Conservation (phyloP, 2,113 vertebrate genomes). For the Pedetes capensis region DNA sequence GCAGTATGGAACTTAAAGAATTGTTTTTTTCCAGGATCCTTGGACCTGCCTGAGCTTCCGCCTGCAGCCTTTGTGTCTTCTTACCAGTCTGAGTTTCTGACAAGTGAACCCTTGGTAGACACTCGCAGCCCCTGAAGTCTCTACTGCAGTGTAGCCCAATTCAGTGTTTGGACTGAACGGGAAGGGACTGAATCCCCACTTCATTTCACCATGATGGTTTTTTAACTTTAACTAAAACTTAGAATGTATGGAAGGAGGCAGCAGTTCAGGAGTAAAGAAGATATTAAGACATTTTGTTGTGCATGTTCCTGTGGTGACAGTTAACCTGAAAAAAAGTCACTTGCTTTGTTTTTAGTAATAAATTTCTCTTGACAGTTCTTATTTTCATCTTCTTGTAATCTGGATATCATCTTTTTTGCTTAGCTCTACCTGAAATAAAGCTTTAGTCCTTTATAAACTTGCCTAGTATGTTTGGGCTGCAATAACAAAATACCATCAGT, state of each 20-base stretch:
- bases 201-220: neutral
- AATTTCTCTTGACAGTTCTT: conserved; percentile 69
- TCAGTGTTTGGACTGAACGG: conserved; percentile 45
- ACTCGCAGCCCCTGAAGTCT: conserved; percentile 56
- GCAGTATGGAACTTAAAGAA: neutral
- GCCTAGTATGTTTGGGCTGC: neutral
- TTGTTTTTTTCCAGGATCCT: conserved; percentile 59
- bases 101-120: conserved; percentile 49
- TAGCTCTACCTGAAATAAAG: conserved; percentile 12
- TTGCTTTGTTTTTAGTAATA: conserved; percentile 77
- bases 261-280: neutral
- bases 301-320: conserved; percentile 26
- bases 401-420: neutral
- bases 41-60: conserved; percentile 72
- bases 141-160: conserved; percentile 44
- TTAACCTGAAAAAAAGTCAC: conserved; percentile 14
- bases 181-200: neutral
- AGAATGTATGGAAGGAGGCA: neutral
- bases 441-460: neutral
- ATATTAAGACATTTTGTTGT: neutral
- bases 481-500: neutral
- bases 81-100: conserved; percentile 65
- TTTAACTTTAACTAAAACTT: conserved; percentile 40
- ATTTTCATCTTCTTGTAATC: conserved; percentile 59
- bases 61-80: conserved; percentile 62